Percentiles rank a stretch among this genome's conserved stretches.
Conservation (phyloP, 2,797 vertebrate genomes). For the Loris lydekkerianus region DNA sequence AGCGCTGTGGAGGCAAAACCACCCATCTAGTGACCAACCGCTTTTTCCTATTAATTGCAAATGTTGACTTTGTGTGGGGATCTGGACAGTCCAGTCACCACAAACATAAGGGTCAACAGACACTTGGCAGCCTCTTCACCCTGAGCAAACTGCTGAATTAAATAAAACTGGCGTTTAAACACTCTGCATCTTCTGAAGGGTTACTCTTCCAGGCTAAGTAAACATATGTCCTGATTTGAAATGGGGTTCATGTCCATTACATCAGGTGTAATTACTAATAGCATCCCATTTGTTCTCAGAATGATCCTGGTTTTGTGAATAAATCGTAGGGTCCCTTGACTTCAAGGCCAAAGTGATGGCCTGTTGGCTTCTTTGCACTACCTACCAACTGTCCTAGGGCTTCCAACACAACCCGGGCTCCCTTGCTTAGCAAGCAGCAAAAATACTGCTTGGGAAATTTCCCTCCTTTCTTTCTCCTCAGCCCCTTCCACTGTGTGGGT, state of each 20-base stretch:
- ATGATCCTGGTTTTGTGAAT: background rate
- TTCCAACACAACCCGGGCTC: too few species aligned
- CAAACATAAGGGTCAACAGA: constrained; percentile 73
- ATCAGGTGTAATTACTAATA: background rate
- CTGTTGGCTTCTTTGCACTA: background rate
- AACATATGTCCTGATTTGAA: background rate
- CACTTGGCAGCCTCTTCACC: constrained; percentile 69
- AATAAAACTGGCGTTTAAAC: constrained; percentile 29
- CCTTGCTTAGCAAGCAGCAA: background rate
- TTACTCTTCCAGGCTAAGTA: background rate
- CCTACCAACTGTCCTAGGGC: background rate
- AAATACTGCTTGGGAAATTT: background rate
- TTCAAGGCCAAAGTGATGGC: background rate
- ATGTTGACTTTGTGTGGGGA: constrained; percentile 70
- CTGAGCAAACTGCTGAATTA: background rate
- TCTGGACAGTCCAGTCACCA: constrained; percentile 56
- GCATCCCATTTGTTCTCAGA: background rate
- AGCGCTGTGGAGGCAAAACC: background rate
- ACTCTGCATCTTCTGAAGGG: background rate
- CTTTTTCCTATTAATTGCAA: constrained; percentile 40
- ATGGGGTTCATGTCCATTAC: background rate
- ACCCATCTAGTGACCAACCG: constrained; percentile 14
- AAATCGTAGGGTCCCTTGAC: background rate
- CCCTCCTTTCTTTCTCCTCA: too few species aligned
- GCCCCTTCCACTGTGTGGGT: background rate